Evolutionary conservation across 2,113 vertebrate species (phyloP).

Genomic region (Eretmochelys imbricata): DNA sequence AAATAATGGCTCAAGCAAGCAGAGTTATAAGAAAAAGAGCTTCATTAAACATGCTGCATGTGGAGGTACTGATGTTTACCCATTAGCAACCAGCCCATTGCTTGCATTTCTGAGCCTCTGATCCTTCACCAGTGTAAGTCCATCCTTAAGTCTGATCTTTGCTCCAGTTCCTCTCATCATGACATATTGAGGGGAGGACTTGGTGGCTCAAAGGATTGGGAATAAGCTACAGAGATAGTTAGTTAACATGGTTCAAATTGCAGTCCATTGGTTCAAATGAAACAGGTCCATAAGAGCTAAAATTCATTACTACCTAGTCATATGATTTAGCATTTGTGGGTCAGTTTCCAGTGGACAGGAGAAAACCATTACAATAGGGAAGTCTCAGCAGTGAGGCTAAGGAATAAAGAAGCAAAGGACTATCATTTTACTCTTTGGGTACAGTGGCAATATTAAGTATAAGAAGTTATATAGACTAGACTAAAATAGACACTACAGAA

Average conservation of each 20-base stretch:
- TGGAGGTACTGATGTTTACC: not conserved
- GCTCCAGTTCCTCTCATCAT: not conserved
- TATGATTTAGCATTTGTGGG: not conserved
- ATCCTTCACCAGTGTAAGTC: not conserved
- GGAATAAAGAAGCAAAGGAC: not conserved
- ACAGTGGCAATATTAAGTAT: not conserved
- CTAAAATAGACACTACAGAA: not conserved
- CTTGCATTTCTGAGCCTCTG: accelerated
- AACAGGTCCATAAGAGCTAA: not conserved
- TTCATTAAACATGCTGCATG: not conserved
- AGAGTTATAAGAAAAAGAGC: not conserved
- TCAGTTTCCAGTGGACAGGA: not conserved
- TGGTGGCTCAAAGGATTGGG: not conserved
- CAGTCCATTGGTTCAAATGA: not conserved
- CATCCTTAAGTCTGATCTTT: not conserved
- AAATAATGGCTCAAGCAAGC: not conserved
- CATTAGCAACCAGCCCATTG: not conserved
- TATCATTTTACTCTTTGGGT: not conserved
- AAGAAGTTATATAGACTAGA: not conserved
- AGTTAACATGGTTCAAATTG: not conserved
- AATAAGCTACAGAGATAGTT: not conserved
- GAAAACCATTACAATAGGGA: not conserved
- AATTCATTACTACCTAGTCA: not conserved
- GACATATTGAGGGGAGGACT: not conserved
- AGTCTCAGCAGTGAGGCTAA: not conserved